A percentile compares a stretch with the other conserved stretches of the same genome.
Conservation (phyloP, 2,888 invertebrate species). For the Lepidochrysops patricia region DNA sequence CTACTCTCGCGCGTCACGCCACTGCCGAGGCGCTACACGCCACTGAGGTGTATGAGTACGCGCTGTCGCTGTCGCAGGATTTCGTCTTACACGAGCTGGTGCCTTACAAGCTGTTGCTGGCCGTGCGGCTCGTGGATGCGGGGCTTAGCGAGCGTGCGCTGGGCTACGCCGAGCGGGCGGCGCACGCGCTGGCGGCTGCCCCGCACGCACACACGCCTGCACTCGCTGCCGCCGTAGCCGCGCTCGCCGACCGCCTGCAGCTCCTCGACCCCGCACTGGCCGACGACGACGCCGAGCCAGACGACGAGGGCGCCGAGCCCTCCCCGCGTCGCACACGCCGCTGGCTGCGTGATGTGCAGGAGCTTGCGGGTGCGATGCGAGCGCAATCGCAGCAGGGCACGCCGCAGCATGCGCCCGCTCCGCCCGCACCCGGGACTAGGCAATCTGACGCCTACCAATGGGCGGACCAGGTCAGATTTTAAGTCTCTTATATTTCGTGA, state of each 20-base stretch:
- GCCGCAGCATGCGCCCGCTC: slow-evolving; percentile 32
- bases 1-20: slow-evolving; percentile 79
- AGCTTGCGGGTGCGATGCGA: slow-evolving; percentile 31
- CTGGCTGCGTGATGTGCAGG: slow-evolving; percentile 45
- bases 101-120: slow-evolving; percentile 89
- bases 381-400: slow-evolving; percentile 31
- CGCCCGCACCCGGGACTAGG: slow-evolving; percentile 19
- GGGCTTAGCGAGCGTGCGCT: slow-evolving; percentile 87
- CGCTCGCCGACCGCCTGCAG: slow-evolving; percentile 73
- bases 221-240: slow-evolving; percentile 75
- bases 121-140: slow-evolving; percentile 80
- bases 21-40: slow-evolving; percentile 91
- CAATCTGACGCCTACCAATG: slow-evolving; percentile 25
- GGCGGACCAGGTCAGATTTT: slow-evolving; percentile 34
- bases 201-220: slow-evolving; percentile 70
- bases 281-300: slow-evolving; percentile 43
- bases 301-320: slow-evolving; percentile 38
- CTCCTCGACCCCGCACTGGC: slow-evolving; percentile 76
- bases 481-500: neutral
- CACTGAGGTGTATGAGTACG: slow-evolving; percentile 97
- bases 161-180: slow-evolving; percentile 87
- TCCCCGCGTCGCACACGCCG: slow-evolving; percentile 47
- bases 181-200: slow-evolving; percentile 77
- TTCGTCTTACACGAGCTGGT: slow-evolving; percentile 84
- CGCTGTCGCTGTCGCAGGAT: slow-evolving; percentile 83